Evolutionary conservation across 2,888 invertebrate species (phyloP), one percentile per base, ranked within the genome.

Genomic region (Ariolimax columbianus): DNA sequence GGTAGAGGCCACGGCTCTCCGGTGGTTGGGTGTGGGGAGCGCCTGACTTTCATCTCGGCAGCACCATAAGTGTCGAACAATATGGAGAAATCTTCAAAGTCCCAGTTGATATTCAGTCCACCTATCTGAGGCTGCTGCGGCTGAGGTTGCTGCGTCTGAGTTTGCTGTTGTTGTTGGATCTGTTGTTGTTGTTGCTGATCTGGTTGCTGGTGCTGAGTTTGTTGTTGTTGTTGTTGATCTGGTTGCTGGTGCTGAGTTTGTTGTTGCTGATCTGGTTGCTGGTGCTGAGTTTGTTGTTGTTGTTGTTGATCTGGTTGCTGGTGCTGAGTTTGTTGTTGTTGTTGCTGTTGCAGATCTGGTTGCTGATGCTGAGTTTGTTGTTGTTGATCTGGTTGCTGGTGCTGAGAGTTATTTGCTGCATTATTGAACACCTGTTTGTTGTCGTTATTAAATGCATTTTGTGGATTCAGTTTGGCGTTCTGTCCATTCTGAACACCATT

Each of bases 1-100:
- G 96, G 96, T 91, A 95, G 94, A 0, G 97, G 97, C 96, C 97
- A 97, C 0, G 96, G 95, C 92, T 95, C 95, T 0, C 96, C 96
- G 0, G 92, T 90, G 6, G 91, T 90, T 23, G 92, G 87, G 83
- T 92, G 91, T 3, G 92, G 92, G 0, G 92, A 91, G 6, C 92
- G 89, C 2, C 93, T 88, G n/a, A 92, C 92, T 85, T 94, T 92
- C 89, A 91, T 91, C 86, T 92, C 92, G 4, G 91, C 91, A 72
- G 89, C 90, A 11, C 91, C 90, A 86, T 91, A 91, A 83, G 91
- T 90, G 66, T 91, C 90, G 87, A 92, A 91, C 70, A 90, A 90
- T 38, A 92, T 89, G 30, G 91, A 89, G 87, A 92, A 92, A 81
- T 92, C 92, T 68, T 89, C 90, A 91, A 92, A 92, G 80, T 92